Conservation (phyloP, 2,797 vertebrate genomes). For the Mormyrus hasselquistii region DNA sequence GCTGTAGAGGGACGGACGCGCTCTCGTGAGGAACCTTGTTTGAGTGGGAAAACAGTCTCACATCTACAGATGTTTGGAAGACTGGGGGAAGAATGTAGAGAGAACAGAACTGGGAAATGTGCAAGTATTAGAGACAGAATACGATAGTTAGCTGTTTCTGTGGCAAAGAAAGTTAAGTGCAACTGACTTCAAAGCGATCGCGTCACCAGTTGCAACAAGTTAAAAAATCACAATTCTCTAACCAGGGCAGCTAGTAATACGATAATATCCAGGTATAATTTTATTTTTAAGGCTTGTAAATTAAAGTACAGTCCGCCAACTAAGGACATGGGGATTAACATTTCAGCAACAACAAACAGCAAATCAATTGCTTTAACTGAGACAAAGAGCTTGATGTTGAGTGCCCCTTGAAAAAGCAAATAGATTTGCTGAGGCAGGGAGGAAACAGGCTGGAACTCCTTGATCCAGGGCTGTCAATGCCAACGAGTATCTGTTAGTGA, state of each 20-base stretch:
- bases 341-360: background rate
- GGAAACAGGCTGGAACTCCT: background rate
- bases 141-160: background rate
- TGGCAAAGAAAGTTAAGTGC: constrained; percentile 17
- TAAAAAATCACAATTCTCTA: background rate
- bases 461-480: background rate
- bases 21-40: background rate
- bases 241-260: background rate
- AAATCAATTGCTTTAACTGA: background rate
- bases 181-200: background rate
- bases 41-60: background rate
- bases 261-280: background rate
- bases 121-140: background rate
- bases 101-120: background rate
- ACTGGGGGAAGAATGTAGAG: background rate
- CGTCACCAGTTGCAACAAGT: background rate
- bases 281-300: background rate
- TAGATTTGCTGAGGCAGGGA: background rate
- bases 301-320: background rate
- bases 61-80: background rate
- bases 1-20: constrained; percentile 17
- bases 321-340: background rate
- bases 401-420: background rate
- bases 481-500: background rate
- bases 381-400: background rate